Evolutionary conservation across 2,113 vertebrate species (phyloP), one percentile per base, ranked within the genome.

Genomic region (Junco hyemalis): DNA sequence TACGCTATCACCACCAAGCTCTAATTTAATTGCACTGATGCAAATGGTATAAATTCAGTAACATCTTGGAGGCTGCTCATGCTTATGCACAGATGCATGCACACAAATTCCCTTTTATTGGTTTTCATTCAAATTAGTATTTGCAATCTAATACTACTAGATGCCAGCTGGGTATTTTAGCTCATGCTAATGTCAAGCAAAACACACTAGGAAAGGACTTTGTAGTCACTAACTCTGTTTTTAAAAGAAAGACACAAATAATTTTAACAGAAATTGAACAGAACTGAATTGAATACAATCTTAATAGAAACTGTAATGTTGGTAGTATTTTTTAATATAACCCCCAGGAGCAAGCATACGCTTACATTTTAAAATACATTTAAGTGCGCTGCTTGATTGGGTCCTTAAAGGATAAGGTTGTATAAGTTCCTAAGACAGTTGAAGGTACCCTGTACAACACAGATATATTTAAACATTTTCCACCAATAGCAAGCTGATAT

Each of bases 11-110:
- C 82, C 64, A 83, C 23, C 74, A 76, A 81, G 50, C 69, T 91
- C 81, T 86, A 94, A 81, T 76, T 74, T 88, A 93, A 92, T 86
- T 95, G 77, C 80, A 90, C 48, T 88, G 80, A 92, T 93, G 86
- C 64, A 90, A 93, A 92, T 70, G 74, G 47, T 85, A 66, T 33
- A 85, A 91, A 88, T 82, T 80, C 92, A 88, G 74, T 24, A 77
- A 47, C 9, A 16, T 63, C 85, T 83, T 35, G 0, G 68, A 90
- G 71, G 47, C 68, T 77, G 42, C 66, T 80, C 0, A 0, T 90
- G 74, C 71, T 92, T 48, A 63, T 65, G 74, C 66, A 76, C 65
- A 92, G 82, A 94, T 45, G 61, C 73, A 69, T 23, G 42, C 44
- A 72, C 61, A 89, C 45, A 77, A 61, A 92, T 94, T 72, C 57